Evolutionary conservation across 2,797 vertebrate genomes (phyloP), one percentile per base, ranked within the genome.

Genomic region (Liparis tanakae): DNA sequence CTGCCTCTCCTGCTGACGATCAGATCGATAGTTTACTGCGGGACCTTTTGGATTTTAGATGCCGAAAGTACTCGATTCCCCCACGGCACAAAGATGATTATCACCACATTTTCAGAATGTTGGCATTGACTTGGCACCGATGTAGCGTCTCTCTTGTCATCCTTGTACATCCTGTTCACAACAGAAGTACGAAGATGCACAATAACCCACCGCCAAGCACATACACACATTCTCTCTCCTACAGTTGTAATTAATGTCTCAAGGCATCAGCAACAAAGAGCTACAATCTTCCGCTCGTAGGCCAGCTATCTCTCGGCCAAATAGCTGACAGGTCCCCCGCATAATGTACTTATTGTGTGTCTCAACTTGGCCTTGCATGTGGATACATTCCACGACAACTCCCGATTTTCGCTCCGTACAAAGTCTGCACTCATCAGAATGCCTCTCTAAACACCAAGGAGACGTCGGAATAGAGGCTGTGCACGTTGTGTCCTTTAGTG

Each of bases 401-500:
- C 14, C 43, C 2, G 30, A 4, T n/a, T 44, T 9, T 54, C 43
- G 22, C 37, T 44, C n/a, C 48, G 34, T 53, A 44, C 44, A 18
- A 12, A 41, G 59, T 37, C 37, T 14, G 13, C 2, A 4, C 25
- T 50, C 51, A 0, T 64, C 67, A 50, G 61, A 63, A 10, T 13
- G 10, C 34, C 33, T 56, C 14, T 4, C 20, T 25, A 61, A 81
- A 41, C 62, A 18, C 36, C 3, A 48, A 81, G 44, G 55, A 20
- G 48, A 44, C 5, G 15, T 74, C 59, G 51, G 43, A 59, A 58
- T 56, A 70, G 37, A 74, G 46, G 46, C 7, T 14, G n/a, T 5
- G 36, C 20, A 65, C 41, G 5, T 54, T 41, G 20, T 54, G 66
- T 70, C 76, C 51, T 57, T 20, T 60, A 53, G 43, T 50, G 39